Base-by-base conservation (phyloP, 2,797 vertebrate genomes). In the Centropyge bicolor region DNA sequence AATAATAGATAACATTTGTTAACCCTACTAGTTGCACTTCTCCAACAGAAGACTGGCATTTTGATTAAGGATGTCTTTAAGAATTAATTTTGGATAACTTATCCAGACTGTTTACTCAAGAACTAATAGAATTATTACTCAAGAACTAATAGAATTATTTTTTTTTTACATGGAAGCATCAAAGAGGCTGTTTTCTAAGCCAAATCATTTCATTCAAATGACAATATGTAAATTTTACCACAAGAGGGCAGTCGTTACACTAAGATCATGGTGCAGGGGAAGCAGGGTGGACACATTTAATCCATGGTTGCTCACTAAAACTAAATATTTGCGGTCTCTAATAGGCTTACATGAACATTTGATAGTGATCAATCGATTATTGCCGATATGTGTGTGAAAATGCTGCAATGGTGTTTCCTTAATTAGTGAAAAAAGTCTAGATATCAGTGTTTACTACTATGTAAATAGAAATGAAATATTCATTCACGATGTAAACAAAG, bases 161-260 rank as follows among this genome's bases (percentile, higher is more conserved):
- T n/a, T n/a, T n/a, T n/a, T n/a, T n/a, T n/a, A n/a, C n/a, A n/a
- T n/a, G 2, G 12, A 14, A 8, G 27, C 17, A 65, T 13, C 2
- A 48, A 48, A 36, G 9, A 10, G 1, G 20, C 3, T 22, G 40
- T 48, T 52, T 31, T 68, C 10, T 16, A 11, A 61, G 35, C 19
- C 14, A 48, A 46, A 41, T 4, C 10, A 16, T 4, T 54, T 0
- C 6, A 27, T 43, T 20, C 0, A 49, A 38, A 55, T 16, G 10
- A 35, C 41, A 49, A 24, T 45, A 20, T 16, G 11, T 40, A 4
- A 31, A 1, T 74, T 38, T 64, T 27, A 64, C 86, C 88, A 74
- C 65, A 74, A 77, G 86, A 74, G 82, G 88, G 88, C 80, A 77
- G 1, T 69, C 8, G 2, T 55, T 57, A 6, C 35, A 54, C 19